phyloP scores from a whole-genome alignment of 2,888 invertebrate genomes.

The Epirrita christyi region DNA sequence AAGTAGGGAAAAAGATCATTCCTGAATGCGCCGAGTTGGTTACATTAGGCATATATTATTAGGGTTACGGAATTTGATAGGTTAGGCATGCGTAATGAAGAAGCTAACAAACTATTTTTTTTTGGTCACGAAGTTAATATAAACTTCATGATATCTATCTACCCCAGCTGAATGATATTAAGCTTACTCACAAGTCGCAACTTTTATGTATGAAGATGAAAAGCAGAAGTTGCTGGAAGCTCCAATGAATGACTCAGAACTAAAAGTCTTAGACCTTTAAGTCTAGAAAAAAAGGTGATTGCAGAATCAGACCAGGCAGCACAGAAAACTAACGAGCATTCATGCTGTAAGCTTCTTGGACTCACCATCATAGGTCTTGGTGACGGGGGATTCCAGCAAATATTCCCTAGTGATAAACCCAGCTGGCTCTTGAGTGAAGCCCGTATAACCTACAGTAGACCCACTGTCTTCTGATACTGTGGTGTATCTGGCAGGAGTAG shows the following conservation, averaged over 20 bases:
- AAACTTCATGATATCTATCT: neutral
- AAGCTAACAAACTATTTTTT: too few species aligned
- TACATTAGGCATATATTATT: too few species aligned
- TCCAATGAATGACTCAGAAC: neutral
- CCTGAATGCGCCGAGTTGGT: too few species aligned
- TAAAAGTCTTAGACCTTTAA: too few species aligned
- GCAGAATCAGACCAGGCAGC: constrained; percentile 5
- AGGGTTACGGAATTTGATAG: too few species aligned
- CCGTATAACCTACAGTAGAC: constrained; percentile 61
- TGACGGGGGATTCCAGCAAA: constrained; percentile 74
- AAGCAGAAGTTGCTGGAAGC: neutral
- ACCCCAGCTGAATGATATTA: constrained; percentile 1
- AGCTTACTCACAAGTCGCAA: neutral
- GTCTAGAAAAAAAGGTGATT: constrained; percentile 6
- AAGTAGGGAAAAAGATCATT: too few species aligned
- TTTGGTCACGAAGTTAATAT: too few species aligned
- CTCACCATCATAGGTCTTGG: constrained; percentile 77
- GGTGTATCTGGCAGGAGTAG: constrained; percentile 47
- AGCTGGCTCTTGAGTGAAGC: constrained; percentile 64
- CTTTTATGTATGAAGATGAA: neutral
- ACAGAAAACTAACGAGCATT: constrained; percentile 17
- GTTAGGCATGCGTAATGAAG: too few species aligned
- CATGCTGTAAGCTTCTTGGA: constrained; percentile 26
- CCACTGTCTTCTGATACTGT: constrained; percentile 61
- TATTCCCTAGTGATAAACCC: constrained; percentile 75